Conservation (phyloP, 2,797 vertebrate species). For the Siniperca obscura region DNA sequence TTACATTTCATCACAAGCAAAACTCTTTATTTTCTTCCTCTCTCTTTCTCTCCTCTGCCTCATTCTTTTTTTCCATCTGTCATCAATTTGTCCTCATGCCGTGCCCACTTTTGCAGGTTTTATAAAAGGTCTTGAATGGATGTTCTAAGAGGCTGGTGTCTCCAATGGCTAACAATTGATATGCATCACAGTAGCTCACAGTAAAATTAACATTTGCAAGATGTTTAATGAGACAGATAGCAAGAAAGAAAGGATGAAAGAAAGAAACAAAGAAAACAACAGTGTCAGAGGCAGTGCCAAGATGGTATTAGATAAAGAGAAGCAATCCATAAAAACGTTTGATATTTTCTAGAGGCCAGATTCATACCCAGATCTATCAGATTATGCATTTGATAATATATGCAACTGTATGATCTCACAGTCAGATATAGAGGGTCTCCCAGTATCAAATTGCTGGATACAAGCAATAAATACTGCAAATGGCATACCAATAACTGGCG, state of each 20-base stretch:
- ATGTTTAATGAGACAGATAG: neutral
- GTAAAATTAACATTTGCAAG: conserved; percentile 11
- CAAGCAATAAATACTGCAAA: conserved; percentile 17
- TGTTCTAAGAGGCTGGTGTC: conserved; percentile 10
- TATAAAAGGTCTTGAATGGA: neutral
- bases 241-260: neutral
- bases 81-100: conserved; percentile 4
- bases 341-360: conserved; percentile 14
- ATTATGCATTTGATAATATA: conserved; percentile 19
- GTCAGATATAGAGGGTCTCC: conserved; percentile 4
- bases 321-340: conserved; percentile 7
- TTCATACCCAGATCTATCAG: conserved; percentile 14
- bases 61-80: neutral
- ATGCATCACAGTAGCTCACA: neutral
- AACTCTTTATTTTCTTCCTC: conserved; percentile 21
- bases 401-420: conserved; percentile 15
- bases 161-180: neutral
- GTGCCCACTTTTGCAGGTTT: conserved; percentile 12
- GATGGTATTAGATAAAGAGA: conserved; percentile 11
- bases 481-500: conserved; percentile 14
- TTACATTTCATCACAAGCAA: conserved; percentile 56
- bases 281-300: neutral
- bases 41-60: neutral
- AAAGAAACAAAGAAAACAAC: neutral
- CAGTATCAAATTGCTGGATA: conserved; percentile 2